Evolutionary conservation across 2,113 vertebrate species (phyloP), one percentile per base, ranked within the genome.

Genomic region (Planiliza haematocheilus): DNA sequence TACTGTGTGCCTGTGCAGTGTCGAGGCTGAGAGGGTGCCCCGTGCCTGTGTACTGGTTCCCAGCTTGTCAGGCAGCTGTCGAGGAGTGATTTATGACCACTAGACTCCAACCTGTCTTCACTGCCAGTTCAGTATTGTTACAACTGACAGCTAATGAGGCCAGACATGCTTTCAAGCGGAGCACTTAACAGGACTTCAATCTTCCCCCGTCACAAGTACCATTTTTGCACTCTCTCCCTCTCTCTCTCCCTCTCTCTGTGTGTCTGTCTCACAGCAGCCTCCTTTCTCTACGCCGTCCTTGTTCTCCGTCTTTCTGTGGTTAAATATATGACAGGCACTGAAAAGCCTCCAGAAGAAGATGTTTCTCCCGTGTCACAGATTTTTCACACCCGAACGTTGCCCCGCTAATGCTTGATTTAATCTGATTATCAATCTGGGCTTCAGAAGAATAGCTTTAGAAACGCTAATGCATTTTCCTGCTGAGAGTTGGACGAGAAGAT

Each of bases 101-200:
- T 91, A 95, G 96, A 94, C 94, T 95, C 91, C 77, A 94, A 96
- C 95, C 95, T 94, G 95, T 96, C 95, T 95, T 95, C 94, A 91
- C 95, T 96, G 96, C 95, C 95, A 96, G 95, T 94, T 94, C 92
- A 79, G 93, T 95, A 96, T 97, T 97, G 96, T 97, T 97, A 93
- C 95, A 94, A 79, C 87, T 96, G 96, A 96, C 95, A 96, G 95
- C 94, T 97, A 96, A 98, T 93, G 95, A 97, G 95, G 93, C 93
- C 94, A 90, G 96, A 96, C 97, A 95, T 96, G 91, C 94, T 94
- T 95, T 95, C 93, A 93, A 93, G 92, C 91, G 91, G 88, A 91
- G 92, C 85, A 90, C 94, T 95, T 93, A 93, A 91, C 90, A 89
- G 86, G 82, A 89, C 89, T 90, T 91, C 90, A 91, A 91, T 91